Evolutionary conservation across 2,888 invertebrate species (phyloP), one percentile per base, ranked within the genome.

Genomic region (Acrocyrtus sp.): DNA sequence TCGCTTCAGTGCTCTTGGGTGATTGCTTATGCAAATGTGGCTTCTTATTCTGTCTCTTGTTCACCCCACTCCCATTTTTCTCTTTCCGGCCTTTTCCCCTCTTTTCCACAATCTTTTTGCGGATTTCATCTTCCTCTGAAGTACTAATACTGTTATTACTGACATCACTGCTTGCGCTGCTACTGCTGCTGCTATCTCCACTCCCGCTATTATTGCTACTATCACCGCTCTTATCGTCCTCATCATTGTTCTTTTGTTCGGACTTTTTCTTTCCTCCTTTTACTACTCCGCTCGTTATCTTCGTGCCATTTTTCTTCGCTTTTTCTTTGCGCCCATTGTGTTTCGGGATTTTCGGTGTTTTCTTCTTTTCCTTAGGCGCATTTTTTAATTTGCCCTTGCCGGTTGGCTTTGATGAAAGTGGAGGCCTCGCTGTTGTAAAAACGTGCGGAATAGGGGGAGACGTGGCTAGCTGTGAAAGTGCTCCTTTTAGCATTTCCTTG

Each of bases 11-110:
- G 72, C 57, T 63, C 21, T 58, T 53, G 24, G 63, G 65, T 58
- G 63, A 57, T 65, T 63, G 63, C 72, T 72, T 57, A 58, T 57
- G 57, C 58, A 57, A 72, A 63, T 65, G 57, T 58, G 51, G 27
- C 65, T 63, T 63, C 62, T 39, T 54, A 27, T 39, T 62, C 34
- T 47, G 10, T 39, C 21, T 70, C 19, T 39, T 39, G 26, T 34
- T 51, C 39, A 34, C 22, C 50, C 12, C 29, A 10, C 22, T 60
- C 29, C 24, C 43, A 19, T 17, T 53, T 50, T 22, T 34, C 19
- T 26, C 21, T 57, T 22, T 50, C n/a, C n/a, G n/a, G n/a, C n/a
- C n/a, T n/a, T n/a, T n/a, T n/a, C n/a, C n/a, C n/a, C n/a, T n/a
- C n/a, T n/a, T n/a, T n/a, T n/a, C n/a, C n/a, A n/a, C n/a, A n/a